These are phyloP conservation scores for Aplysina aerophoba DNA, from an alignment of 37 sponge, comb jelly and placozoan genomes.

Conservation along the genomic window DNA sequence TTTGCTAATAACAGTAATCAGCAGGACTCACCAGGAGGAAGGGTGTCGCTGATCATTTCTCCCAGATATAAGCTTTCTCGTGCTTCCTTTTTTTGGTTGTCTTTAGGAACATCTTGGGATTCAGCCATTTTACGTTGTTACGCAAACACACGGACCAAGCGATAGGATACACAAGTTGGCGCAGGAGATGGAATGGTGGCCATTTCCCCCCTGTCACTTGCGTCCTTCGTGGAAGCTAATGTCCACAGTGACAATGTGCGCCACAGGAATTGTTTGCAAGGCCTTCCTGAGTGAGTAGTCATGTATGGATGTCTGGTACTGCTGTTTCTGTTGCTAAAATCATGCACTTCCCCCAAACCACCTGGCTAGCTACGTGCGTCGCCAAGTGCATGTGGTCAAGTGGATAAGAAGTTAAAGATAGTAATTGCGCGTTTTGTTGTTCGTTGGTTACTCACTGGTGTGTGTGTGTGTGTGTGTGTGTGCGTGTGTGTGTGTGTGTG, in stretches of 20 bases:
- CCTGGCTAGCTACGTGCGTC: no score
- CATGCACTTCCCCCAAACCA: no score
- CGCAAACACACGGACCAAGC: no score
- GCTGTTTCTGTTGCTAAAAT: no score
- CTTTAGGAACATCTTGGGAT: background rate
- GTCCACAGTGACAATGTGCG: background rate
- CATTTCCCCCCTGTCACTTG: background rate
- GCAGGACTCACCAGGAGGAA: constrained; percentile 8
- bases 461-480: background rate
- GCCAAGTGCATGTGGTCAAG: no score
- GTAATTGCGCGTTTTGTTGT: no score
- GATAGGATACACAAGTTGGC: no score
- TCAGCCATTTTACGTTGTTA: background rate
- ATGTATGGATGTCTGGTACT: no score
- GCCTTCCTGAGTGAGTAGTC: background rate
- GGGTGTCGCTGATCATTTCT: background rate
- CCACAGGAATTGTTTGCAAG: background rate
- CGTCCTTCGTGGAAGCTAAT: background rate
- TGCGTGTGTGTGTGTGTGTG: background rate
- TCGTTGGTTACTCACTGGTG: no score
- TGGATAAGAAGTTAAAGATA: no score
- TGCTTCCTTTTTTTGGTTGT: background rate
- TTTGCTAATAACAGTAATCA: background rate
- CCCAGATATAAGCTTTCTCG: constrained; percentile 2
- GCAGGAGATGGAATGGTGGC: no score